These are phyloP conservation scores for Pocillopora damicornis DNA, from an alignment of 64 coral and sea anemone genomes.

Conservation along the genomic window DNA sequence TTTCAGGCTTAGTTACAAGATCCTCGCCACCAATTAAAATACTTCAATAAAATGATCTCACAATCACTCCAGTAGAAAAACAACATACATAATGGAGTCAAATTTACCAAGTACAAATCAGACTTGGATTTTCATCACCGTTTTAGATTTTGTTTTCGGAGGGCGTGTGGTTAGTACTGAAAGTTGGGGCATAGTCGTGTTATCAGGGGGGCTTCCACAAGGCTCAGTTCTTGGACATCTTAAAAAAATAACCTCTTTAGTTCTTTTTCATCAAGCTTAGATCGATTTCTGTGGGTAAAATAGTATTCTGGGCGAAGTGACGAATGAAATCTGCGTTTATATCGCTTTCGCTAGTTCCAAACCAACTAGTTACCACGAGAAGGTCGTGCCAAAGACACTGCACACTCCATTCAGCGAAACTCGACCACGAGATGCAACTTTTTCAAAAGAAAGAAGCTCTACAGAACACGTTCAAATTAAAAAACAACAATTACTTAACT, in stretches of 20 bases:
- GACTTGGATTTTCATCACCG: background rate
- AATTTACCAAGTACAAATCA: background rate
- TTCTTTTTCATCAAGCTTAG: too few species aligned
- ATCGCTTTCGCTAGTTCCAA: background rate
- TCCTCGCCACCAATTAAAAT: background rate
- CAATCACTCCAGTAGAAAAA: background rate
- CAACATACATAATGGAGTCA: background rate
- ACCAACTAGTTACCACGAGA: too few species aligned
- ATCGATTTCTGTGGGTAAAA: too few species aligned
- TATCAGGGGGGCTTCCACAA: background rate
- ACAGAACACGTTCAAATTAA: background rate
- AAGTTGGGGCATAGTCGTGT: background rate
- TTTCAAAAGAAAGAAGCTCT: background rate
- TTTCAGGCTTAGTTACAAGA: background rate
- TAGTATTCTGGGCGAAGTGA: background rate
- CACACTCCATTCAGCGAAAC: too few species aligned
- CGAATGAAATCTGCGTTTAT: background rate
- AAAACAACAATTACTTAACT: constrained; percentile 37
- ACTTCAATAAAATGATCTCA: background rate
- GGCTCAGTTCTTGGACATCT: background rate
- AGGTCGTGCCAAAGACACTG: too few species aligned
- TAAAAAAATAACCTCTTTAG: too few species aligned
- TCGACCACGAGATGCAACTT: background rate
- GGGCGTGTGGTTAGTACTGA: constrained; percentile 19
- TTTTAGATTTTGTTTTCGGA: constrained; percentile 17